Base-by-base conservation (phyloP, 53 echinoderm and acorn worm genomes). In the Pentamera pediparva region DNA sequence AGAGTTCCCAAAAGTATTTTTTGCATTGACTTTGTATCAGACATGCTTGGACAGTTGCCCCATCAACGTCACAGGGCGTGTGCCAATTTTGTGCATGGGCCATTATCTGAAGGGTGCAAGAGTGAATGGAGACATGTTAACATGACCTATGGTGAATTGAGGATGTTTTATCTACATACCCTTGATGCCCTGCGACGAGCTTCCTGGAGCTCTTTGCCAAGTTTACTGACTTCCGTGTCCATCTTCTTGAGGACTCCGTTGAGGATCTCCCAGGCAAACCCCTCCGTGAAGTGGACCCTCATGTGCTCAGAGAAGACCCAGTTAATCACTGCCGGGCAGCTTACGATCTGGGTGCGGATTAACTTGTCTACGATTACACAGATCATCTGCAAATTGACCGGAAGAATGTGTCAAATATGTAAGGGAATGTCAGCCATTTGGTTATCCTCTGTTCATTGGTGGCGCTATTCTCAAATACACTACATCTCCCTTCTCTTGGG, bases 291-390 rank as follows among this genome's bases (percentile, higher is more conserved):
- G 71, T 87, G 83, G 4, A 70, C 56, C n/a, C 83, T 55, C 98
- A 98, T 98, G 78, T 82, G 73, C 35, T 80, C 61, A 0, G 98
- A 98, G 70, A 98, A 98, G 25, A 98, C 65, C 98, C 98, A 98
- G 86, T 98, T 98, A 34, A 85, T 76, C 31, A 98, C 91, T 0
- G 98, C 92, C 0, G 98, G 85, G 57, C 98, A 98, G 70, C 77
- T 88, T 28, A 98, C 92, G 24, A 98, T 91, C 35, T 83, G 91
- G 59, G 91, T 92, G 5, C 98, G 86, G 33, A 98, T 79, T 81
- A 98, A 83, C 81, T 98, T 98, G 82, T 98, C 98, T 6, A 92
- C 81, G 19, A 98, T 62, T 2, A 98, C 98, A 56, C 65, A 81
- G 49, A 98, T 86, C 84, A 85, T 98, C 98, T 95, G 60, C 1